Evolutionary conservation across 1,140 invertebrate genomes (phyloP), one percentile per base, ranked within the genome.

Genomic region (Pinna nobilis): DNA sequence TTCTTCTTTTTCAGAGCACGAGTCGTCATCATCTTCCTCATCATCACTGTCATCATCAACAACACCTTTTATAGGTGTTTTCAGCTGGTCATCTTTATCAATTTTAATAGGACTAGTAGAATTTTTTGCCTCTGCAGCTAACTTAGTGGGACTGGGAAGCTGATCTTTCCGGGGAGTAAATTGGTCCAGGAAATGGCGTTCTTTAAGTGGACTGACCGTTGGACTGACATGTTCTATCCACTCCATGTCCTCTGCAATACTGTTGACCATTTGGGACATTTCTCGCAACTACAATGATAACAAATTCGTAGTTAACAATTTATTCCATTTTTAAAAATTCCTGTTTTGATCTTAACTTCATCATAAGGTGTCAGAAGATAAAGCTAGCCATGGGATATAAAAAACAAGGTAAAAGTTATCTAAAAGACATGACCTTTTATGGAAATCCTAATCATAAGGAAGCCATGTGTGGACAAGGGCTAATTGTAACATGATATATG

Each of bases 251-350:
- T 75, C 73, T 23, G 73, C 73, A 60, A 78, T 79, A 57, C 74
- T 77, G 59, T 75, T 78, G 0, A 80, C 79, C 59, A 80, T 69
- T 35, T 80, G 74, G 4, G 75, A 75, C 79, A 80, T 80, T 57
- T 80, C 76, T 30, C 70, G 30, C 23, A 80, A 44, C 79, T 80
- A 41, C 18, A 63, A 67, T n/a, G n/a, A n/a, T n/a, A n/a, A n/a
- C n/a, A n/a, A n/a, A n/a, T n/a, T 35, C 13, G n/a, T n/a, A n/a
- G n/a, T n/a, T n/a, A n/a, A n/a, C n/a, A n/a, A n/a, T n/a, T n/a
- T n/a, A n/a, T n/a, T n/a, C n/a, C n/a, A n/a, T n/a, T n/a, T n/a
- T n/a, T n/a, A n/a, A n/a, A n/a, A n/a, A n/a, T n/a, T n/a, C n/a
- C n/a, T n/a, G n/a, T n/a, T n/a, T n/a, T n/a, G n/a, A n/a, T n/a